phyloP scores from a whole-genome alignment of 2,113 vertebrate genomes.

The Thryonomys swinderianus region DNA sequence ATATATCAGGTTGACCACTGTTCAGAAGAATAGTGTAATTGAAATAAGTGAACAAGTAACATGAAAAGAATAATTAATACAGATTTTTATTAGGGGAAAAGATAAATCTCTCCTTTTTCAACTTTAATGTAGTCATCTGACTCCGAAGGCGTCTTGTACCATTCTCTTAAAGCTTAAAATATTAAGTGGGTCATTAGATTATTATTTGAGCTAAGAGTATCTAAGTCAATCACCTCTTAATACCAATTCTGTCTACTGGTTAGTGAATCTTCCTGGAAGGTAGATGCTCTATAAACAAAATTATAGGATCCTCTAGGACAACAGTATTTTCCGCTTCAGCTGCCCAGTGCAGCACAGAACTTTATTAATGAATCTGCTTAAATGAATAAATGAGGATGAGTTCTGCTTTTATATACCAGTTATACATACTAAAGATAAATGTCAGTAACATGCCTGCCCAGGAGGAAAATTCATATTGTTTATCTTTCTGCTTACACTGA shows the following conservation, averaged over 20 bases:
- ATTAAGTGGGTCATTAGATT: neutral
- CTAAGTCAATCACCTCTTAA: neutral
- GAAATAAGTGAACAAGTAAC: neutral
- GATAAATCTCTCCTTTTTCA: neutral
- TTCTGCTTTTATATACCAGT: constrained; percentile 35
- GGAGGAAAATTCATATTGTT: constrained; percentile 31
- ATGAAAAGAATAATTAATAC: neutral
- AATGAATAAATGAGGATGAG: constrained; percentile 41
- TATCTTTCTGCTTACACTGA: constrained; percentile 39
- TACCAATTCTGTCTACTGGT: neutral
- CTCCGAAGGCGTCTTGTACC: neutral
- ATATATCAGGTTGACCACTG: neutral
- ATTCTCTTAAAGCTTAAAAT: neutral
- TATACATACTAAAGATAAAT: constrained; percentile 54
- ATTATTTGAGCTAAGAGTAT: neutral
- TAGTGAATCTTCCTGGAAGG: neutral
- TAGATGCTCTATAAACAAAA: constrained; percentile 6
- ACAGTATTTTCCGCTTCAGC: neutral
- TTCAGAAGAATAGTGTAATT: neutral
- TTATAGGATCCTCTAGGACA: neutral
- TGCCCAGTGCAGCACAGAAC: constrained; percentile 40
- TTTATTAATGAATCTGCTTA: constrained; percentile 56
- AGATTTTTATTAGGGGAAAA: neutral
- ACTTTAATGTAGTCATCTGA: neutral
- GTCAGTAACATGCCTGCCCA: constrained; percentile 10